Conservation (phyloP, 2,888 invertebrate genomes). For the Erebia epiphron region DNA sequence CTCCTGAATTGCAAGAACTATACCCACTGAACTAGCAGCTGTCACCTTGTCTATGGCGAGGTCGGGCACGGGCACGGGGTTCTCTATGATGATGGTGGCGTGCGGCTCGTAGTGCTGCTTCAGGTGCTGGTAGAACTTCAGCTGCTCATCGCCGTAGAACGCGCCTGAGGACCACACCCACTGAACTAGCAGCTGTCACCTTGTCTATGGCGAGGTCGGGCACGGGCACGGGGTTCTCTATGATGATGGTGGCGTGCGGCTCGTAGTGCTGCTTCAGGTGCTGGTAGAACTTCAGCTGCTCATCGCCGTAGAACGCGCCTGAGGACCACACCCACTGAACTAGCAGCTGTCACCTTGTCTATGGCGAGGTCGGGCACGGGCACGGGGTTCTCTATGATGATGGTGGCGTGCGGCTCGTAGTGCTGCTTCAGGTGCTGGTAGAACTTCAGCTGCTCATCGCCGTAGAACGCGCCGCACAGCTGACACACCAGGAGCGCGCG, state of each 20-base stretch:
- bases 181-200: too few species aligned
- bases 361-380: conserved; percentile 57
- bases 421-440: conserved; percentile 93
- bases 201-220: conserved; percentile 70
- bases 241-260: conserved; percentile 76
- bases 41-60: conserved; percentile 74
- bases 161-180: too few species aligned
- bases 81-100: conserved; percentile 67
- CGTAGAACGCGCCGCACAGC: conserved; percentile 89
- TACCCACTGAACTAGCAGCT: too few species aligned
- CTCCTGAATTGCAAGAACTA: too few species aligned
- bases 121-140: conserved; percentile 93
- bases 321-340: too few species aligned
- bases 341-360: conserved; percentile 74
- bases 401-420: conserved; percentile 85
- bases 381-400: conserved; percentile 74
- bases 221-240: conserved; percentile 65
- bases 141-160: conserved; percentile 87
- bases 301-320: conserved; percentile 86
- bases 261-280: conserved; percentile 93
- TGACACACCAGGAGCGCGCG: conserved; percentile 85
- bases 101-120: conserved; percentile 91
- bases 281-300: conserved; percentile 92
- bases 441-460: conserved; percentile 89
- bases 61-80: conserved; percentile 59